Evolutionary conservation across 2,888 invertebrate species (phyloP).

Genomic region (Dynastes grantii): DNA sequence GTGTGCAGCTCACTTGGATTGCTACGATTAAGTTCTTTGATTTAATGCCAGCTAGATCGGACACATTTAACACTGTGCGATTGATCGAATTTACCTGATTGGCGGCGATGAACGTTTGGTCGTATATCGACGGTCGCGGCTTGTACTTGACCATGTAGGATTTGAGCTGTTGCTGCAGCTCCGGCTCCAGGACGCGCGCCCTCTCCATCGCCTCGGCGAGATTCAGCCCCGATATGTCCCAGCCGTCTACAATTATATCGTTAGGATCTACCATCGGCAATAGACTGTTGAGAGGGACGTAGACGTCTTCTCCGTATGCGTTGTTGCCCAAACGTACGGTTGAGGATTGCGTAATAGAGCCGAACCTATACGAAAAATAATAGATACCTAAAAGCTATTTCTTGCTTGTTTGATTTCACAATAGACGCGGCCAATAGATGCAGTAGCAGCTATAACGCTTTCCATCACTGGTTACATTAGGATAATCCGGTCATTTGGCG

Average conservation of each 20-base stretch:
- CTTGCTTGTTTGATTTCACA: too few species aligned
- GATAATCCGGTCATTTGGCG: too few species aligned
- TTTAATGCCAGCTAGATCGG: too few species aligned
- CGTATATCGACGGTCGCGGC: constrained; percentile 90
- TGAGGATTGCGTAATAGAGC: constrained; percentile 93
- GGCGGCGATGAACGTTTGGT: constrained; percentile 94
- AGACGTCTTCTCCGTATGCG: constrained; percentile 79
- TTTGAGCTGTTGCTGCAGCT: constrained; percentile 84
- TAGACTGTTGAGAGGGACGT: constrained; percentile 85
- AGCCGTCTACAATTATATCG: constrained; percentile 90
- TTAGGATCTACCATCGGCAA: constrained; percentile 93
- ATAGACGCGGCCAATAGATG: too few species aligned
- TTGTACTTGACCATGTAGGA: constrained; percentile 79
- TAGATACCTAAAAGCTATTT: constrained; percentile 1
- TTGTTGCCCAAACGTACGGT: constrained; percentile 88
- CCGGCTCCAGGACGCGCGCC: constrained; percentile 88
- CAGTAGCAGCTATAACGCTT: too few species aligned
- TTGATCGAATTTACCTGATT: constrained; percentile 80
- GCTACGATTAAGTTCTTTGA: too few species aligned
- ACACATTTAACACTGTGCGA: too few species aligned
- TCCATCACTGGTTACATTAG: too few species aligned
- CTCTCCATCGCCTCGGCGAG: constrained; percentile 90
- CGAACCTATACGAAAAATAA: constrained; percentile 74
- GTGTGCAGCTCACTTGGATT: too few species aligned
- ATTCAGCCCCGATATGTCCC: constrained; percentile 90